phyloP scores from a whole-genome alignment of 2,888 invertebrate genomes.

The Netelia melanura region DNA sequence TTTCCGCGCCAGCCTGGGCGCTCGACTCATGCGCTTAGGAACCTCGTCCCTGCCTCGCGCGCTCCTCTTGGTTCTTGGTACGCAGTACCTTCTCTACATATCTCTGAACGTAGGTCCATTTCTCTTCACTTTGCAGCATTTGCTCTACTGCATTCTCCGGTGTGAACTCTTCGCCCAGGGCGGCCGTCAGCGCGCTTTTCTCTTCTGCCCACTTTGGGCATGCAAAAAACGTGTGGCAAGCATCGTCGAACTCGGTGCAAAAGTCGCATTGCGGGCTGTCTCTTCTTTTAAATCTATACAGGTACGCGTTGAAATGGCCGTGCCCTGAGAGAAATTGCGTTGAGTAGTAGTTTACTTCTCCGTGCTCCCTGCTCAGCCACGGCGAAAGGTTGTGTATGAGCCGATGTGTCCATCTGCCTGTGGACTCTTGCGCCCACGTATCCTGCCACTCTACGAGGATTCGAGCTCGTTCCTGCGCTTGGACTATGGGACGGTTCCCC shows the following conservation, averaged over 20 bases:
- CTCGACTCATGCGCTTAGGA: background rate
- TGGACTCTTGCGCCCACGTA: background rate
- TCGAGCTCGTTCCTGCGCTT: background rate
- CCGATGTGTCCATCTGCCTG: constrained; percentile 15
- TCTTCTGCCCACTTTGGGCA: constrained; percentile 9
- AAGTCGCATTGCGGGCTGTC: constrained; percentile 6
- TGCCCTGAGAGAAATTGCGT: constrained; percentile 35
- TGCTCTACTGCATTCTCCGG: constrained; percentile 11
- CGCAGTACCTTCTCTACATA: constrained; percentile 11
- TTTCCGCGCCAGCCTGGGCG: too few species aligned
- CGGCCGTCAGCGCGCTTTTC: background rate
- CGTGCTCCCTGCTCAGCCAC: constrained; percentile 10
- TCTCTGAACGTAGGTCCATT: background rate
- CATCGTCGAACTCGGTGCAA: constrained; percentile 1
- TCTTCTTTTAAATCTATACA: constrained; percentile 7
- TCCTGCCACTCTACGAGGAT: background rate
- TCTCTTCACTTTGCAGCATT: constrained; percentile 2
- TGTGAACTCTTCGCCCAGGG: background rate
- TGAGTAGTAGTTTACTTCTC: background rate
- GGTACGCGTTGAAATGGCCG: constrained; percentile 15
- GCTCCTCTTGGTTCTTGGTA: constrained; percentile 9
- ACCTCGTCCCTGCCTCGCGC: constrained; percentile 1
- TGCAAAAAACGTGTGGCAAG: constrained; percentile 7
- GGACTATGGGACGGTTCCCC: constrained; percentile 24
- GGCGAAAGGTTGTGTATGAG: constrained; percentile 3